Evolutionary conservation across 1,140 invertebrate species (phyloP), one percentile per base, ranked within the genome.

Genomic region (Brachionus koreanus): DNA sequence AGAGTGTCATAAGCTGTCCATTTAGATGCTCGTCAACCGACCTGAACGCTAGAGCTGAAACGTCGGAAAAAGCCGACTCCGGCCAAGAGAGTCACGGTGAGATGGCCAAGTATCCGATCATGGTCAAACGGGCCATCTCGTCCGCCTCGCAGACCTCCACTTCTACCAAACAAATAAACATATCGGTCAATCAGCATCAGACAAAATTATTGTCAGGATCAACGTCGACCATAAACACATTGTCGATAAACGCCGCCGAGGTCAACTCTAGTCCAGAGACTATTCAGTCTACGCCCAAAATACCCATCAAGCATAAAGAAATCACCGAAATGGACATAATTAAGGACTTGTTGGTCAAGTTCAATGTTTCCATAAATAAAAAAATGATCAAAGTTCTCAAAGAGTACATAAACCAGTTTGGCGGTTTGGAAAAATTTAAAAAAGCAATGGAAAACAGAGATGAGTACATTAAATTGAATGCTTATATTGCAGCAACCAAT

Each of bases 341-440:
- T 7, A 79, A 63, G 12, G 76, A 79, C 23, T 16, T 79, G 12
- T 35, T 79, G 49, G 57, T 79, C 46, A 43, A 79, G 10, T 79
- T 42, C 49, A 79, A 79, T 65, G 46, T 79, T 10, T 25, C 49
- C 10, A 79, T 79, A 57, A 65, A 65, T 25, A 79, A 79, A 79
- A 79, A 79, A 42, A 39, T 79, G 49, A 43, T 79, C 25, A 57
- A 79, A 65, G 23, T 39, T 10, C 23, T 79, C 7, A 79, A 63
- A 43, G 76, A 57, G 0, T 79, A 79, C 33, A 79, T 79, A 1
- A 23, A 37, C 39, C 46, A 79, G 23, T 79, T 29, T 35, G 76
- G 61, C 19, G 35, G 76, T 1, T 23, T 79, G 35, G 76, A 79
- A 9, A 65, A 57, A 49, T 79, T 79, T 29, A 79, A 63, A 65